These are phyloP conservation scores for Tortrix viridana DNA, from an alignment of 2,888 invertebrate genomes.

Conservation along the genomic window DNA sequence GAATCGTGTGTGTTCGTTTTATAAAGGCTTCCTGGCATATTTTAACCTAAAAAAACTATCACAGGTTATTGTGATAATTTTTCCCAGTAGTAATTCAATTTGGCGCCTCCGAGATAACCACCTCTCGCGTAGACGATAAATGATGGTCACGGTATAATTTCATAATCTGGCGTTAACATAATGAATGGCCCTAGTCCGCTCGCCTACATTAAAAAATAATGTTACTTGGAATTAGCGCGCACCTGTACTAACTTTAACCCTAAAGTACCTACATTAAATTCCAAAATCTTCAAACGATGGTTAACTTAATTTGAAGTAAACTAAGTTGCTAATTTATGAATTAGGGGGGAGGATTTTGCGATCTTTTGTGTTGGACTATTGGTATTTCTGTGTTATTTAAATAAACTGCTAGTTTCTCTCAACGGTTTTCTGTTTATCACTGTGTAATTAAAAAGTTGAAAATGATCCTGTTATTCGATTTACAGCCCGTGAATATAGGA, in stretches of 20 bases:
- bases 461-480: too few species aligned
- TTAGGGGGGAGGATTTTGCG: too few species aligned
- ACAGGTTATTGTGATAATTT: not conserved
- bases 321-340: too few species aligned
- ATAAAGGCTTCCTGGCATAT: too few species aligned
- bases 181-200: slow-evolving; percentile 25
- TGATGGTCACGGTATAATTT: slow-evolving; percentile 28
- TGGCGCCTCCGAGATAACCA: slow-evolving; percentile 1
- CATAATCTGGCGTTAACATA: slow-evolving; percentile 29
- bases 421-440: too few species aligned
- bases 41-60: too few species aligned
- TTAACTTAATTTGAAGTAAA: not conserved
- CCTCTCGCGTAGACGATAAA: slow-evolving; percentile 17
- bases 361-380: too few species aligned
- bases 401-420: too few species aligned
- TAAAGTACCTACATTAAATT: not conserved
- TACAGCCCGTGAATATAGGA: too few species aligned
- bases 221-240: slow-evolving; percentile 4
- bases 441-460: too few species aligned
- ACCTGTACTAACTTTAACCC: not conserved
- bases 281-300: not conserved
- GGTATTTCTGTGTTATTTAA: too few species aligned
- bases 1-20: too few species aligned
- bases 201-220: slow-evolving; percentile 30
- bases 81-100: slow-evolving; percentile 18